phyloP scores from a whole-genome alignment of 1,140 invertebrate genomes.

The Heliconius hewitsoni region DNA sequence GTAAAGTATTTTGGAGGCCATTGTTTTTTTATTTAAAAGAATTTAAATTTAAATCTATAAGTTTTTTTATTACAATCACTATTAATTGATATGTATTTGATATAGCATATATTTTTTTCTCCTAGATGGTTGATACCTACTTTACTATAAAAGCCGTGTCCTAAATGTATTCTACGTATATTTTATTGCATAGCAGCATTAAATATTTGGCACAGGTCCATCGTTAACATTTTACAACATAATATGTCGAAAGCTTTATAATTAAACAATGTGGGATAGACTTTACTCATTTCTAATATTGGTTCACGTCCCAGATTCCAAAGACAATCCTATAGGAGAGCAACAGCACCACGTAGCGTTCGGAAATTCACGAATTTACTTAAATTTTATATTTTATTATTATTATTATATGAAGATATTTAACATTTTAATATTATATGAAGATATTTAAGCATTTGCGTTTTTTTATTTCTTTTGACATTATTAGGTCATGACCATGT shows the following conservation, averaged over 20 bases:
- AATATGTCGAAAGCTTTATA: constrained; percentile 21
- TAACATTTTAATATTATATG: too few relatives aligned
- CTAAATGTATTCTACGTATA: neutral
- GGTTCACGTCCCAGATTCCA: constrained; percentile 9
- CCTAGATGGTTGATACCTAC: too few relatives aligned
- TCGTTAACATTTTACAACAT: constrained; percentile 14
- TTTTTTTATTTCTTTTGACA: neutral
- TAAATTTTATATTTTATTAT: neutral
- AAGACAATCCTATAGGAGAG: neutral
- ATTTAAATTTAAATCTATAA: too few relatives aligned
- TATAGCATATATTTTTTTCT: too few relatives aligned
- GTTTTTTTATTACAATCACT: too few relatives aligned
- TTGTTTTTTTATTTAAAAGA: too few relatives aligned
- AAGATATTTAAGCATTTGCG: too few relatives aligned
- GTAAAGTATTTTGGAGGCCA: too few relatives aligned
- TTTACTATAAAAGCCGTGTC: neutral
- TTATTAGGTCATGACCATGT: neutral
- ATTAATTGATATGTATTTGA: too few relatives aligned
- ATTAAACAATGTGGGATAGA: constrained; percentile 1
- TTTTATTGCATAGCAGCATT: neutral
- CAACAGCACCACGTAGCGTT: neutral
- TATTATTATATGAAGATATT: too few relatives aligned
- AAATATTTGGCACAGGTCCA: constrained; percentile 23
- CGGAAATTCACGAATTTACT: neutral
- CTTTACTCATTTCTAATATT: constrained; percentile 22